Conservation (phyloP, 2,888 invertebrate species). For the Callyntrura sp. region DNA sequence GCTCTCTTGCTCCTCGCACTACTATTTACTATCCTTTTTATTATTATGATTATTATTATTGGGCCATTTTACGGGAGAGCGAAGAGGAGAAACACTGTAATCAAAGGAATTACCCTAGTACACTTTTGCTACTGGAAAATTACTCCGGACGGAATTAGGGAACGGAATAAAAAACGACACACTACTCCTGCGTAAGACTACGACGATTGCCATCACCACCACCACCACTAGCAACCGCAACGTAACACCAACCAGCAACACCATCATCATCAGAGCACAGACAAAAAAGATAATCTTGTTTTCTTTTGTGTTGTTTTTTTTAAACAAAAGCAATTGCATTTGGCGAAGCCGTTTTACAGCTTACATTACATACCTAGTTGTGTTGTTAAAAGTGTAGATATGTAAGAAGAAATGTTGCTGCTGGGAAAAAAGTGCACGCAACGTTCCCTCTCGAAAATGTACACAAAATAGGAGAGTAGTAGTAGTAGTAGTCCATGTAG, state of each 20-base stretch:
- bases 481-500: not conserved
- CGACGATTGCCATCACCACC: no score
- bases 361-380: no score
- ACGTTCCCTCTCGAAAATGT: constrained; percentile 44
- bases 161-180: constrained; percentile 21
- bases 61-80: constrained; percentile 74
- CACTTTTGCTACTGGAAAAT: constrained; percentile 74
- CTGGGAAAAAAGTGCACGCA: constrained; percentile 62
- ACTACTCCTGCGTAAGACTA: not conserved
- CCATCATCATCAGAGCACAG: not conserved
- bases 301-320: constrained; percentile 1
- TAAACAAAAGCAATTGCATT: constrained; percentile 39
- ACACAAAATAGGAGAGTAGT: not conserved
- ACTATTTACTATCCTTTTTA: constrained; percentile 69
- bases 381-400: not conserved
- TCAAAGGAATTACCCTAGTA: constrained; percentile 82
- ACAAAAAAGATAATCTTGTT: constrained; percentile 60
- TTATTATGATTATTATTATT: constrained; percentile 77
- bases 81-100: constrained; percentile 79
- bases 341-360: constrained; percentile 50
- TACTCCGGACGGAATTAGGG: constrained; percentile 66
- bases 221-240: not conserved
- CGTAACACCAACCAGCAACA: not conserved
- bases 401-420: no score
- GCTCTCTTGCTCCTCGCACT: not conserved